Evolutionary conservation across 1,140 invertebrate genomes (phyloP).

Genomic region (Lineus longissimus): DNA sequence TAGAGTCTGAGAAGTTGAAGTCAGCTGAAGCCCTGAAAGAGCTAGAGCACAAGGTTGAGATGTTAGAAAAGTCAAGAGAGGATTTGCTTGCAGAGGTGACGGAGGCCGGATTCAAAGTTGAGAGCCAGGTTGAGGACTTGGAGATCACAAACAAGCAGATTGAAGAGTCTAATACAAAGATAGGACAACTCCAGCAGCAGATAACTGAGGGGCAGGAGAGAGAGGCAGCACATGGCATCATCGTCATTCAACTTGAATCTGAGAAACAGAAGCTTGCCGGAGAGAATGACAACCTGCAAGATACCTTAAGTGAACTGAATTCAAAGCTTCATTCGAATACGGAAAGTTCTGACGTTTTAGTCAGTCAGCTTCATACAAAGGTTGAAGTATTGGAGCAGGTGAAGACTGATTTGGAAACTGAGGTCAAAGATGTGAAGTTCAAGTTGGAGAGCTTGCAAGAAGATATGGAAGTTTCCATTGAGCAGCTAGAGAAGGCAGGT

Average conservation of each 20-base stretch:
- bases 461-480: slow-evolving; percentile 14
- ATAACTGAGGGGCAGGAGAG: slow-evolving; percentile 19
- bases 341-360: slow-evolving; percentile 19
- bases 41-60: no score
- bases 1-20: no score
- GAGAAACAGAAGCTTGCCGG: slow-evolving; percentile 22
- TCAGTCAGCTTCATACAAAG: slow-evolving; percentile 29
- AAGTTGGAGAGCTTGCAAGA: slow-evolving; percentile 7
- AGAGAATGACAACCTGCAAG: slow-evolving; percentile 33
- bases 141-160: neutral
- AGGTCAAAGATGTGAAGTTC: slow-evolving; percentile 21
- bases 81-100: neutral
- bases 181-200: neutral
- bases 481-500: slow-evolving; percentile 3
- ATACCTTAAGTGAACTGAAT: slow-evolving; percentile 34
- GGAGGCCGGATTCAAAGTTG: neutral
- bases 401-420: slow-evolving; percentile 24
- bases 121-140: neutral
- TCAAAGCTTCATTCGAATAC: slow-evolving; percentile 30
- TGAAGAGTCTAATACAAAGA: neutral
- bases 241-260: slow-evolving; percentile 17
- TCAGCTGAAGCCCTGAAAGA: no score
- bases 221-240: slow-evolving; percentile 21
- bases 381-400: slow-evolving; percentile 23
- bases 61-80: no score